These are phyloP conservation scores for Eledone cirrhosa DNA, from an alignment of 2,888 invertebrate species.

Conservation along the genomic window DNA sequence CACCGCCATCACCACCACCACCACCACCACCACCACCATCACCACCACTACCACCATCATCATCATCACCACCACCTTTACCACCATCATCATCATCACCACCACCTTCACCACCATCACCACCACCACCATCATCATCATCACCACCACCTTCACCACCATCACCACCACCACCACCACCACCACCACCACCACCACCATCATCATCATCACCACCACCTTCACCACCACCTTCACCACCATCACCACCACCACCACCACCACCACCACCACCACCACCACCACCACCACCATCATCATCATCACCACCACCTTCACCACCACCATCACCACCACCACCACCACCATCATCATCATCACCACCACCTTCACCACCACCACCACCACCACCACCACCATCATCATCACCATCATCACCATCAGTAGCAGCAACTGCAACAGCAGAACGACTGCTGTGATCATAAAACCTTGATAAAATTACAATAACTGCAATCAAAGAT, in stretches of 20 bases:
- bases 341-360: background rate
- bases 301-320: background rate
- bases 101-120: background rate
- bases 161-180: background rate
- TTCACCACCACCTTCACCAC: background rate
- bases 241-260: constrained; percentile 2
- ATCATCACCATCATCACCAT: background rate
- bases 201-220: background rate
- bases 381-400: background rate
- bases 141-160: background rate
- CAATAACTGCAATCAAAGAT: too few species aligned
- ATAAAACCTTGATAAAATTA: too few species aligned
- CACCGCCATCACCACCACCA: background rate
- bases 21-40: background rate
- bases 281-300: background rate
- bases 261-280: background rate
- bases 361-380: background rate
- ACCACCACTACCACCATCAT: background rate
- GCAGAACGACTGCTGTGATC: too few species aligned
- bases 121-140: background rate
- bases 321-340: background rate
- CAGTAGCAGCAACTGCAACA: too few species aligned
- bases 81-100: background rate
- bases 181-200: background rate
- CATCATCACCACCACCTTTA: background rate